phyloP scores from a whole-genome alignment of 2,797 vertebrate species.

The Hoplostethus atlanticus region DNA sequence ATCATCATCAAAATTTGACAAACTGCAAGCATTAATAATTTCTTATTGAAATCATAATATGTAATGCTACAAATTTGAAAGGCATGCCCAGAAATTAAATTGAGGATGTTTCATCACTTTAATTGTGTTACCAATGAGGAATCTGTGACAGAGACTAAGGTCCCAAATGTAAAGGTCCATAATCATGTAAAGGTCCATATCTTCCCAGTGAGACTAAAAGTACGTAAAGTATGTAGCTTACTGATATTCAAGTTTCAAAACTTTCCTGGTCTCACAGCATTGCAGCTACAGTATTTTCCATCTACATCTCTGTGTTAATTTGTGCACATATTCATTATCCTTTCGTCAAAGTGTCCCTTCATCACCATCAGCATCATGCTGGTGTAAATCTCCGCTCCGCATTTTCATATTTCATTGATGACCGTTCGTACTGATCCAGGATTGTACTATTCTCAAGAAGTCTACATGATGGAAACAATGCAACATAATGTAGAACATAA shows the following conservation, averaged over 20 bases:
- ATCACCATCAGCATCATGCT: conserved; percentile 87
- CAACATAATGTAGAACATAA: conserved; percentile 88
- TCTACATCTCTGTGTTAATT: conserved; percentile 84
- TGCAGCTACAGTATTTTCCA: conserved; percentile 46
- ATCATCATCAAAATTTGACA: conserved; percentile 83
- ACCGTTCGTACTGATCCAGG: conserved; percentile 92
- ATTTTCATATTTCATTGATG: conserved; percentile 89
- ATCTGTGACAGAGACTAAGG: conserved; percentile 73
- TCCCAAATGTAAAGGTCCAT: conserved; percentile 76
- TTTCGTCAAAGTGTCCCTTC: conserved; percentile 84
- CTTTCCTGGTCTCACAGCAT: conserved; percentile 27
- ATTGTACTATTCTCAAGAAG: conserved; percentile 94
- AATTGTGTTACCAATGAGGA: conserved; percentile 46
- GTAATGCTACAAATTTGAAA: conserved; percentile 70
- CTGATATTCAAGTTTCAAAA: conserved; percentile 46
- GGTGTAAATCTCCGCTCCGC: conserved; percentile 89
- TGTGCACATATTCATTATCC: conserved; percentile 79
- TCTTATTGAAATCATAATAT: conserved; percentile 71
- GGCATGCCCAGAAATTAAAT: conserved; percentile 85
- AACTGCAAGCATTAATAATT: conserved; percentile 85
- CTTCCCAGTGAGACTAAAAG: conserved; percentile 54
- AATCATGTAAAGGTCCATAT: conserved; percentile 70
- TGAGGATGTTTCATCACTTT: conserved; percentile 66
- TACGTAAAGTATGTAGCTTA: conserved; percentile 32
- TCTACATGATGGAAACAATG: conserved; percentile 96